Base-by-base conservation (phyloP, 2,888 invertebrate genomes). In the Trissonchulus sp. region DNA sequence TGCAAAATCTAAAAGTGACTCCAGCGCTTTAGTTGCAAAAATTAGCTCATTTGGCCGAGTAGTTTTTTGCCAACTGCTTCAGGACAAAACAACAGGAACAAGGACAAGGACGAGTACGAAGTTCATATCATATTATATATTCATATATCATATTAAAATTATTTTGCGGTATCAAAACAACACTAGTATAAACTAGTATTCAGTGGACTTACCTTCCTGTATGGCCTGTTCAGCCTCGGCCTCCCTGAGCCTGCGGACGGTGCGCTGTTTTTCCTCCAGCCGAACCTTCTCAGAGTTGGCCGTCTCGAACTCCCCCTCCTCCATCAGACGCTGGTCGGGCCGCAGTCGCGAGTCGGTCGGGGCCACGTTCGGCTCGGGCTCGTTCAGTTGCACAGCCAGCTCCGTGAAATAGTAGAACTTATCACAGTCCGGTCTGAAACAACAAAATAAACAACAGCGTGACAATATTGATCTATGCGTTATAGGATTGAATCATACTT, bases 301-400 rank as follows among this genome's bases (percentile, higher is more conserved):
- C 23, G 85, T 85, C 63, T 86, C 86, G 84, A 84, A 86, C 73
- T 80, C 77, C 74, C 85, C 84, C 78, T 92, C 89, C 86, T 98
- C 97, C 98, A 99, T 99, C 80, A 95, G 89, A 73, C 98, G 90
- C 87, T 99, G 99, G 89, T 99, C 99, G 76, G 98, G 98, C 75
- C 99, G 89, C 74, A 89, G 86, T 38, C 97, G 90, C 74, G 93
- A 91, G 88, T 99, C 99, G 0, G 98, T 96, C 15, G 97, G 97
- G 73, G 96, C 95, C 36, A 98, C 91, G 77, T 90, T 92, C 2
- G 90, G 90, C 86, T 99, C 99, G 68, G 89, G 89, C 87, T 99
- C 98, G 87, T 99, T 99, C 81, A 99, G 88, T 87, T 99, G 96
- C 84, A 95, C 92, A 74, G 99, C 96, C 82, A 99, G 88, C 84